Percentiles rank a stretch among this genome's conserved stretches.
These are phyloP conservation scores for Tolypeutes matacus DNA, from an alignment of 2,797 vertebrate species.

Conservation along the genomic window DNA sequence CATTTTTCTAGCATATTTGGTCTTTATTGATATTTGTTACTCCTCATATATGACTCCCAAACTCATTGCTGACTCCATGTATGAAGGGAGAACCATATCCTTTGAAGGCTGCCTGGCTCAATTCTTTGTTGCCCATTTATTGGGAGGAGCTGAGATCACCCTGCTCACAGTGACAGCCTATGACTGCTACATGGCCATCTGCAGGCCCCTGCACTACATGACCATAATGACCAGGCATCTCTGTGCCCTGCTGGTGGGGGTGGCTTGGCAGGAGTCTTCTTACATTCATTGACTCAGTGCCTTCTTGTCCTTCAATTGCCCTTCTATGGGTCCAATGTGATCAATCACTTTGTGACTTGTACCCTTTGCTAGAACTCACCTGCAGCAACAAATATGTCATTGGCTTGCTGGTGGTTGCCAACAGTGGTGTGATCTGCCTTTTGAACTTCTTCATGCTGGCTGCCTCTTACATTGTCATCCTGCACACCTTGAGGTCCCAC, in stretches of 20 bases:
- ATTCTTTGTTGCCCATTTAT: slow-evolving; percentile 64
- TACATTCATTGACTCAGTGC: slow-evolving; percentile 52
- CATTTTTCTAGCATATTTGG: slow-evolving; percentile 64
- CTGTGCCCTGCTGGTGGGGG: slow-evolving; percentile 53
- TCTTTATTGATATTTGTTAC: slow-evolving; percentile 71
- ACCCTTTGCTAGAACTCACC: slow-evolving; percentile 66
- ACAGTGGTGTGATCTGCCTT: slow-evolving; percentile 58
- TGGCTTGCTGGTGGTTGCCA: slow-evolving; percentile 43
- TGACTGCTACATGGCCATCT: slow-evolving; percentile 78
- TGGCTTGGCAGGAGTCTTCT: slow-evolving; percentile 50
- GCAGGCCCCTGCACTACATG: slow-evolving; percentile 76
- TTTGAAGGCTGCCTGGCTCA: slow-evolving; percentile 70
- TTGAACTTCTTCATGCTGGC: slow-evolving; percentile 58
- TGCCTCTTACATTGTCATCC: slow-evolving; percentile 44
- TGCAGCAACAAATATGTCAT: too few species aligned
- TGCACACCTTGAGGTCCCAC: not conserved
- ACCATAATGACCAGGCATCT: slow-evolving; percentile 42
- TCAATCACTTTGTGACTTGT: slow-evolving; percentile 77
- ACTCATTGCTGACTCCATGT: slow-evolving; percentile 59
- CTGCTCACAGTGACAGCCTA: slow-evolving; percentile 79
- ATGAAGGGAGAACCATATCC: slow-evolving; percentile 51
- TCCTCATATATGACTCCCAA: slow-evolving; percentile 71
- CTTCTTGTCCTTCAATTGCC: slow-evolving; percentile 48
- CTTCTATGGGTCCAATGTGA: slow-evolving; percentile 54
- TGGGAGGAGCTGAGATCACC: slow-evolving; percentile 80